Conservation (phyloP, 2,888 invertebrate species). For the Andrena camellia region DNA sequence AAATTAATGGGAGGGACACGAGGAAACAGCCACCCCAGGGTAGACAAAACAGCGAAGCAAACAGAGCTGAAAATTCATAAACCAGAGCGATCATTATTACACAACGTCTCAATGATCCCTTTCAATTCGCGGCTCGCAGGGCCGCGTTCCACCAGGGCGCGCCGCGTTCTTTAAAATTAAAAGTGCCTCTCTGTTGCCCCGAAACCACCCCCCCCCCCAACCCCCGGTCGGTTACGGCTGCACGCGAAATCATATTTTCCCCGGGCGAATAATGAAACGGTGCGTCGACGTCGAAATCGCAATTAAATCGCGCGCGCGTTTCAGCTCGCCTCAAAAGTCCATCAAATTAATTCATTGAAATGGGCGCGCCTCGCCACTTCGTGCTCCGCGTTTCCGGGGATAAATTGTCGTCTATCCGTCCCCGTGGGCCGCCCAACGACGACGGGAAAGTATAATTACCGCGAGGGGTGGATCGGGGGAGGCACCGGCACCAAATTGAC, state of each 20-base stretch:
- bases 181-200: background rate
- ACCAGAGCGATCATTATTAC: conserved; percentile 9
- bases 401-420: conserved; percentile 58
- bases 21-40: too few species aligned
- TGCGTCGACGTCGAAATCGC: conserved; percentile 55
- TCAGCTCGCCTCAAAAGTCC: conserved; percentile 54
- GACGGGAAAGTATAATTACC: conserved; percentile 68
- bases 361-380: conserved; percentile 27
- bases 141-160: background rate
- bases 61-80: background rate
- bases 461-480: conserved; percentile 13
- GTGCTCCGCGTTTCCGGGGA: conserved; percentile 47
- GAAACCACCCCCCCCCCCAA: too few species aligned
- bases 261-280: conserved; percentile 52
- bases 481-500: conserved; percentile 68
- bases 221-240: background rate
- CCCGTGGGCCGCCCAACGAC: conserved; percentile 53
- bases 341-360: conserved; percentile 63
- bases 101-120: background rate
- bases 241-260: conserved; percentile 44
- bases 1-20: background rate
- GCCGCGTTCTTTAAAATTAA: conserved; percentile 33
- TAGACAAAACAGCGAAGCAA: background rate
- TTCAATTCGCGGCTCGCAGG: background rate
- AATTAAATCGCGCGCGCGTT: conserved; percentile 57